Evolutionary conservation across 2,888 invertebrate genomes (phyloP), one percentile per base, ranked within the genome.

Genomic region (Nomada flava): DNA sequence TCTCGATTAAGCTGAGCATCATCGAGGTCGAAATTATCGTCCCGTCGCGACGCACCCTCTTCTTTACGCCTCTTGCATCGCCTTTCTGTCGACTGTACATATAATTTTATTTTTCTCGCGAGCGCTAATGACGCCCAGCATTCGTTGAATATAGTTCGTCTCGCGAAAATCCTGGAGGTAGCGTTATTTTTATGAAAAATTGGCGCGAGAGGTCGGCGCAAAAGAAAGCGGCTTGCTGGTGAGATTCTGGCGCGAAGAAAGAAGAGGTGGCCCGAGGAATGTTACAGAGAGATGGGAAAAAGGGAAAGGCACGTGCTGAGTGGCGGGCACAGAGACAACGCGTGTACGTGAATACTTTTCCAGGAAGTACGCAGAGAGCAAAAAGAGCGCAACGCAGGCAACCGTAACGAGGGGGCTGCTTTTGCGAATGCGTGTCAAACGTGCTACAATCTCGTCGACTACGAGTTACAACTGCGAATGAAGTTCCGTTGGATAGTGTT

Each of bases 301-400:
- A 62, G 55, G 52, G 11, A 9, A 18, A 59, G 15, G 53, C 55
- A 3, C 59, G 42, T 20, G 29, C 52, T 13, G 20, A 50, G 42
- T 29, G 26, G 11, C 73, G 44, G 7, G 26, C 10, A n/a, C 11
- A 9, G 10, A 4, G 60, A 44, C 11, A 23, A 26, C 20, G 44
- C 47, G 65, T 62, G 64, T 64, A 36, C 52, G 64, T 53, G 79
- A 67, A 74, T 73, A 47, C n/a, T 59, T 52, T 63, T 26, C 15
- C 67, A 57, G 82, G 67, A 78, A 71, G 63, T 75, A 52, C 50
- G 50, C 7, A 20, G 50, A 18, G 62, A 20, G 52, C n/a, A 70
- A 81, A 77, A 57, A 70, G 71, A 72, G 53, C 9, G 20, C 9
- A 50, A 65, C 69, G 52, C 11, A 11, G 2, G 9, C 23, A 18